These are phyloP conservation scores for Caenorhabditis afra DNA, from an alignment of 2,888 invertebrate genomes.

Conservation along the genomic window DNA sequence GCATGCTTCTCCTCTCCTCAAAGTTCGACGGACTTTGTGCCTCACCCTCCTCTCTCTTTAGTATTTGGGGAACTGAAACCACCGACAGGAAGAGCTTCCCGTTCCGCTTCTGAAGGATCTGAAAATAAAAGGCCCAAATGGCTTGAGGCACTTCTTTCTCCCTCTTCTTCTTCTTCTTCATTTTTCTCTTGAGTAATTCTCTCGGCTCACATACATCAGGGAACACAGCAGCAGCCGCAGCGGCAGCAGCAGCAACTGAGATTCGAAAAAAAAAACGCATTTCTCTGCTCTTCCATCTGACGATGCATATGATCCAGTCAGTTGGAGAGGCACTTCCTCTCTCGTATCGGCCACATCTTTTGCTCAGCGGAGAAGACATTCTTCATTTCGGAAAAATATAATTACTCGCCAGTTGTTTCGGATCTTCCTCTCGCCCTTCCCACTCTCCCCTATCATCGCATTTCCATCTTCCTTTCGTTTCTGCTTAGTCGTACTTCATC, in stretches of 20 bases:
- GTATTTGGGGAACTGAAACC: too few relatives aligned
- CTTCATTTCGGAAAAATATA: slow-evolving; percentile 31
- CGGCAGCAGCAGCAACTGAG: too few relatives aligned
- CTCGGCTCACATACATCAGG: background rate
- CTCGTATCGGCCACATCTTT: slow-evolving; percentile 3
- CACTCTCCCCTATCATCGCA: slow-evolving; percentile 1
- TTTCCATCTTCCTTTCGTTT: background rate
- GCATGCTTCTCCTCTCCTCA: too few relatives aligned
- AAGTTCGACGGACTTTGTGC: too few relatives aligned
- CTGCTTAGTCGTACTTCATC: background rate
- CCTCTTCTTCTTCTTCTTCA: too few relatives aligned
- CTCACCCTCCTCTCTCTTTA: too few relatives aligned
- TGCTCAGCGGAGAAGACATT: background rate
- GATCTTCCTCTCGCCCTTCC: slow-evolving; percentile 9
- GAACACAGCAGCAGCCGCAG: too few relatives aligned
- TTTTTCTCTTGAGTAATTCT: slow-evolving; percentile 1
- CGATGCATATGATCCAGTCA: too few relatives aligned
- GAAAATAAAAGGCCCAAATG: background rate
- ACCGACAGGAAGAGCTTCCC: too few relatives aligned
- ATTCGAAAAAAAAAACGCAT: too few relatives aligned
- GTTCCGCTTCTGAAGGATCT: too few relatives aligned
- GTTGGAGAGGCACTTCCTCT: background rate
- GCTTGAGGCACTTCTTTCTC: background rate
- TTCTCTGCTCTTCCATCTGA: too few relatives aligned
- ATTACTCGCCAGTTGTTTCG: slow-evolving; percentile 49